These are phyloP conservation scores for Yoshiicerus persimilis DNA, from an alignment of 1,140 invertebrate species.

Conservation along the genomic window DNA sequence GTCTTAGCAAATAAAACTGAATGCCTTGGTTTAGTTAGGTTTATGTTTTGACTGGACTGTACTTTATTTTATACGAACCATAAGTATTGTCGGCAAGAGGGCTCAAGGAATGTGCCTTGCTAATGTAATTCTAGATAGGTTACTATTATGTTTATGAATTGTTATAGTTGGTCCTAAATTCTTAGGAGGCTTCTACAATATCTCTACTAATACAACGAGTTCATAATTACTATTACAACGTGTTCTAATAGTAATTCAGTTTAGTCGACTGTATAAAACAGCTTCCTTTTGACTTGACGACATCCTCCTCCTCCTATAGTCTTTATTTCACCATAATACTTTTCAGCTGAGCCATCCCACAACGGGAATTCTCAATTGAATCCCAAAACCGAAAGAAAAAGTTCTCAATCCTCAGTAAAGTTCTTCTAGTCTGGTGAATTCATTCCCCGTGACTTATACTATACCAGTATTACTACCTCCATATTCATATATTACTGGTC, in stretches of 20 bases:
- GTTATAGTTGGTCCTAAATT: too few species aligned
- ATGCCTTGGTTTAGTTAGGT: neutral
- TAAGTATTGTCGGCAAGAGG: neutral
- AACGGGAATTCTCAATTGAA: neutral
- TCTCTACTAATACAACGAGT: too few species aligned
- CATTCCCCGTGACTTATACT: neutral
- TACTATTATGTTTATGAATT: neutral
- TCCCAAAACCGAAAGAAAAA: neutral
- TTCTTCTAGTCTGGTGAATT: neutral
- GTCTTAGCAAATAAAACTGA: neutral
- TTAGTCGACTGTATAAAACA: neutral
- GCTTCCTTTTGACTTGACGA: neutral
- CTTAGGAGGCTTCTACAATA: too few species aligned
- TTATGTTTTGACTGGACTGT: neutral
- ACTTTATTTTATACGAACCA: neutral
- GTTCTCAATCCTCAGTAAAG: neutral
- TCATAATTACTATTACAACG: too few species aligned
- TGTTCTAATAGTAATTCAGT: neutral
- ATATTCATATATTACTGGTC: neutral
- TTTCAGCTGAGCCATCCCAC: neutral
- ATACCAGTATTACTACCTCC: neutral
- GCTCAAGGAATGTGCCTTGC: neutral
- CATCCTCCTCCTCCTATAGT: neutral
- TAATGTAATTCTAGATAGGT: neutral
- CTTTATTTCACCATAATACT: neutral